Evolutionary conservation across 2,113 vertebrate genomes (phyloP), one percentile per base, ranked within the genome.

Genomic region (Phaetusa simplex): DNA sequence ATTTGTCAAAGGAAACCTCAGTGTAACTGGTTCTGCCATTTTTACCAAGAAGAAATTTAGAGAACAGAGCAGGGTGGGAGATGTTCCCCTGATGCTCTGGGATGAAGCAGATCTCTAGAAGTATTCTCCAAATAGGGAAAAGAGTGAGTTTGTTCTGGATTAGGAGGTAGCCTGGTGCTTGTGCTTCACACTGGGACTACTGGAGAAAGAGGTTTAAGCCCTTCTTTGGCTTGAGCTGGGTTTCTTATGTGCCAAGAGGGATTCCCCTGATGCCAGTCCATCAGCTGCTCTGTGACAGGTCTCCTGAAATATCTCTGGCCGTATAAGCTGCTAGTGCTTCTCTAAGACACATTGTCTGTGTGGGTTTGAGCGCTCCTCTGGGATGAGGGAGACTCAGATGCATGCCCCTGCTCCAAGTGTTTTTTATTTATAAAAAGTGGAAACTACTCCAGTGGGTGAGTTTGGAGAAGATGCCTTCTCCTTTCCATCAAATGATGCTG

Each of bases 401-500:
- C 9, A 30, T 30, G 15, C 6, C 81, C 8, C 36, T 32, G 26
- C 34, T 72, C 24, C 27, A 84, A 36, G 9, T 23, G 13, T 6
- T 50, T 85, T 85, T 81, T 36, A 66, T 40, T 72, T 49, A 19
- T 40, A 58, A 59, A 52, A 73, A 34, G 5, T 53, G 12, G 17
- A 50, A 86, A 55, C 13, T 34, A 71, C 9, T 21, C 22, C 11
- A 38, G 22, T 42, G 69, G 3, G 5, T 62, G 8, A 6, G 14
- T 38, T 85, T 85, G 50, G n/a, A 85, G 65, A 78, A 93, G n/a
- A 45, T 26, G 24, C 4, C 5, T 76, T 45, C 52, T 86, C 12
- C 20, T 50, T 86, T 26, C 34, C 38, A 20, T 45, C 40, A 52
- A 69, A 69, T 0, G 0, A 5, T 32, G 20, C 21, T 30, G 9